phyloP scores from a whole-genome alignment of 2,113 vertebrate species.

The Etheostoma spectabile region DNA sequence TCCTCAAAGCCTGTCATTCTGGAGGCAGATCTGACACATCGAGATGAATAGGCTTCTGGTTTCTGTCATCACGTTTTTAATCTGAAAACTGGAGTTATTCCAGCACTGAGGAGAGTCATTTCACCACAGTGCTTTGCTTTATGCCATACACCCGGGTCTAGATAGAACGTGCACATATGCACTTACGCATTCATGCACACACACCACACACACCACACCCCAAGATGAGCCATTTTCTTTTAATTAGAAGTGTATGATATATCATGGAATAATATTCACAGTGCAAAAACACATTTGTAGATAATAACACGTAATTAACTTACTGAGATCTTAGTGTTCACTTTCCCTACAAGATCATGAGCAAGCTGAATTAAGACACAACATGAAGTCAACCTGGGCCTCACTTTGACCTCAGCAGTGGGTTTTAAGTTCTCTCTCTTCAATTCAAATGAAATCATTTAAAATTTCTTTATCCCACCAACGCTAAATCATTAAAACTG shows the following conservation, averaged over 20 bases:
- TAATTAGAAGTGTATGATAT: too few species aligned
- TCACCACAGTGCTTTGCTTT: slow-evolving; percentile 31
- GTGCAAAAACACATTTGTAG: neutral
- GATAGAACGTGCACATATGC: neutral
- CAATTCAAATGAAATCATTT: neutral
- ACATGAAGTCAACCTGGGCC: neutral
- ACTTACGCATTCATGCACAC: too few species aligned
- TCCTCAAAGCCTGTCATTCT: slow-evolving; percentile 16
- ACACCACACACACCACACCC: too few species aligned
- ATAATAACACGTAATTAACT: too few species aligned
- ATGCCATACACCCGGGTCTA: neutral
- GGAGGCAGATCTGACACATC: slow-evolving; percentile 22
- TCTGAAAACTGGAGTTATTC: slow-evolving; percentile 53
- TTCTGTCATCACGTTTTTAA: slow-evolving; percentile 50
- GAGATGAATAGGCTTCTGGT: slow-evolving; percentile 56
- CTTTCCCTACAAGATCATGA: neutral
- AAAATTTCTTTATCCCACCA: neutral
- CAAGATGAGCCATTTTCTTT: slow-evolving; percentile 4
- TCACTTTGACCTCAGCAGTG: neutral
- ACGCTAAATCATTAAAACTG: too few species aligned
- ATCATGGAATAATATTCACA: neutral
- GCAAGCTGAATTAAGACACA: neutral
- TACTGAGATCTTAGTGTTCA: neutral
- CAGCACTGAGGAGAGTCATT: slow-evolving; percentile 12
- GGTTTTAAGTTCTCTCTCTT: neutral